Base-by-base conservation (phyloP, 2,888 invertebrate species). In the Myathropa florea region DNA sequence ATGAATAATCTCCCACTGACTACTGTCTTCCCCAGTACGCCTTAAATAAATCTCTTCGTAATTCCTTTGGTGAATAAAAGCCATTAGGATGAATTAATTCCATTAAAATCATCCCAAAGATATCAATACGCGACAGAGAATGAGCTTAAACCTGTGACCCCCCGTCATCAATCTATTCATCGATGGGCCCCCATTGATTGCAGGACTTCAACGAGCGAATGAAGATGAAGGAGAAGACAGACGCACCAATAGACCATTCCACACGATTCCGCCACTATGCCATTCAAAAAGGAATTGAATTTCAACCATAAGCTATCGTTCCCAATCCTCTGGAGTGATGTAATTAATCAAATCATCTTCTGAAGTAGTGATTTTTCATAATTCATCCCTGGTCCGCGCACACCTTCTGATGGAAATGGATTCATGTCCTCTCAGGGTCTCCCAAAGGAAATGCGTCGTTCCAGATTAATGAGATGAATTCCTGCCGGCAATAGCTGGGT, bases 301-400 rank as follows among this genome's bases (percentile, higher is more conserved):
- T 86, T 75, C 73, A 83, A 79, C 86, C 86, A 86, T 86, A 86
- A 86, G 86, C 83, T 79, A 83, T 83, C 83, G 65, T 63, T 86
- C 86, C 78, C 73, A 82, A 71, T 82, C 78, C 82, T 86, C 75
- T 18, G 70, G 83, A 86, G 82, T 78, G 78, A 71, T 65, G 86
- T 83, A 86, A 86, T 86, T 86, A 86, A 86, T 86, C 86, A 86
- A 86, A 83, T 86, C 80, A 83, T 83, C 73, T 75, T 75, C 67
- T 61, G 71, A 83, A 83, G 83, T 65, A 86, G 83, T 79, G 83
- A 86, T 83, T 86, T 83, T 79, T 83, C 78, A 86, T 81, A 85
- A 78, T 78, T 86, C 64, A 57, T 63, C 46, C 57, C 65, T 36
- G 67, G 33, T 46, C 36, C n/a, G 60, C 57, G 23, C 23, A 12